Conservation (phyloP, 1,140 invertebrate genomes). For the Drosophila ercepeae region DNA sequence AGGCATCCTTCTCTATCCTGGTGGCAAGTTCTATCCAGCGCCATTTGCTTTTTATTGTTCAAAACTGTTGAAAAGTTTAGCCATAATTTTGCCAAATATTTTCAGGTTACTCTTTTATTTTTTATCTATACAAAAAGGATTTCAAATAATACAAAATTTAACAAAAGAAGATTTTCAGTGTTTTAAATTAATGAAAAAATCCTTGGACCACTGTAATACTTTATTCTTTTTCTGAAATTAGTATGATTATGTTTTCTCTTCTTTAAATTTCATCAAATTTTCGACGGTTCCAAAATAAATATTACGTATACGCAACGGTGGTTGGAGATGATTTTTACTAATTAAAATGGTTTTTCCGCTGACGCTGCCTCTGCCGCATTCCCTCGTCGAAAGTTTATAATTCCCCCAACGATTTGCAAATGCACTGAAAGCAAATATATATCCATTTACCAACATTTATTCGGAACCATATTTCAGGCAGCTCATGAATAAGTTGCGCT, state of each 20-base stretch:
- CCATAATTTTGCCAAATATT: constrained; percentile 63
- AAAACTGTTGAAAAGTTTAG: constrained; percentile 75
- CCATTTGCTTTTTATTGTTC: constrained; percentile 79
- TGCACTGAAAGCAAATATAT: constrained; percentile 43
- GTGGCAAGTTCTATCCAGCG: constrained; percentile 64
- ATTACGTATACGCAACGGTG: constrained; percentile 61
- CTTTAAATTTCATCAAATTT: constrained; percentile 12
- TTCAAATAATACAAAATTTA: not conserved
- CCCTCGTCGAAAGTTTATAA: constrained; percentile 38
- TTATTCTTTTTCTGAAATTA: no score
- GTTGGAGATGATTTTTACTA: constrained; percentile 52
- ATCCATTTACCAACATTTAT: constrained; percentile 26
- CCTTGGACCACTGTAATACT: no score
- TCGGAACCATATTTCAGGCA: constrained; percentile 51
- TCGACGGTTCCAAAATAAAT: constrained; percentile 34
- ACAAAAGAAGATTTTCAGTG: not conserved
- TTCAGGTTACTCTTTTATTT: constrained; percentile 30
- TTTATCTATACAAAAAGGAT: constrained; percentile 13
- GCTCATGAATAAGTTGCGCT: constrained; percentile 69
- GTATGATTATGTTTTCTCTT: constrained; percentile 5
- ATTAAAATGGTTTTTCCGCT: constrained; percentile 78
- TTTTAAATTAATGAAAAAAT: constrained; percentile 16
- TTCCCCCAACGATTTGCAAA: constrained; percentile 65
- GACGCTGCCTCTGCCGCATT: constrained; percentile 21
- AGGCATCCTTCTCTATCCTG: constrained; percentile 4